Evolutionary conservation across 2,797 vertebrate species (phyloP), one percentile per base, ranked within the genome.

Genomic region (Notoglanidium macrostoma): DNA sequence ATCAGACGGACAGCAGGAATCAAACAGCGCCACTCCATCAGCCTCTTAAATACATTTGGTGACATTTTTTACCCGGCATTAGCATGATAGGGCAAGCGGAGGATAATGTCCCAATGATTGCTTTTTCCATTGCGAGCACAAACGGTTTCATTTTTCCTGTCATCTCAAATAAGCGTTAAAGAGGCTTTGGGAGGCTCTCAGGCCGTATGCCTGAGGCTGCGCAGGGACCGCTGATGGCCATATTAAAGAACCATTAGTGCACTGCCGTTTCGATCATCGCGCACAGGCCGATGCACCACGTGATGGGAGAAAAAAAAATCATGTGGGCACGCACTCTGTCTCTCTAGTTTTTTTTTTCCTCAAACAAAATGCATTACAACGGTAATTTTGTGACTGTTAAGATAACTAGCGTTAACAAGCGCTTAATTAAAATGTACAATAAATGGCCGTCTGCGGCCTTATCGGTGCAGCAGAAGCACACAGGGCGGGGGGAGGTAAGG

Each of bases 131-230:
- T 98, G 98, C 98, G 98, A 98, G 97, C 98, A 98, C 98, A 99
- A 99, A 99, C 98, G 97, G 97, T 99, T 99, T 99, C 98, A 99
- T 99, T 99, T 99, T 99, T 99, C 98, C 98, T 99, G 98, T 99
- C 98, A 99, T 98, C 97, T 99, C 98, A 98, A 99, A 99, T 99
- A 99, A 99, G 98, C 98, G 98, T 99, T 99, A 99, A 99, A 98
- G 98, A 99, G 97, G 97, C 96, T 97, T 98, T 97, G 97, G 87
- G 97, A 98, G 97, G 87, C 97, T 95, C 96, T 91, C 95, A 90
- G 95, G 96, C 98, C 97, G 97, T 98, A 99, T 99, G 98, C 98
- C 97, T 95, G 93, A 96, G 97, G 97, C 97, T 97, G 96, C 67
- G 55, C 83, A 51, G 97, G 96, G 97, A 98, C 97, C 96, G 97